Conservation (phyloP, 2,888 invertebrate genomes). For the Acanthopleura granulata region DNA sequence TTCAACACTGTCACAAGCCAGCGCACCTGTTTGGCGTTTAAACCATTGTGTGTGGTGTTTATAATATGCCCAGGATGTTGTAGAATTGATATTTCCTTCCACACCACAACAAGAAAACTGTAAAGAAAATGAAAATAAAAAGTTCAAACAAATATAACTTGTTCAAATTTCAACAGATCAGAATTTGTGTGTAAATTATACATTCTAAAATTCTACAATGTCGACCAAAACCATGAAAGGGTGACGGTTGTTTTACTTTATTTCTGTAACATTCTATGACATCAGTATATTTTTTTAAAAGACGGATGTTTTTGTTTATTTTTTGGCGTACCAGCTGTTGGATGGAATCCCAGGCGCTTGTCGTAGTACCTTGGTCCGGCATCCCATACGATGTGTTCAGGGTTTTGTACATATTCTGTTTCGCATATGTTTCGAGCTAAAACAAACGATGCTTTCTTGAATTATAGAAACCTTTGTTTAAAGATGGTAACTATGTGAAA, state of each 20-base stretch:
- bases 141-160: too few species aligned
- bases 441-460: background rate
- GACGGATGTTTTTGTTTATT: too few species aligned
- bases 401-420: conserved; percentile 77
- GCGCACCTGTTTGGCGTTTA: conserved; percentile 39
- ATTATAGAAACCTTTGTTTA: too few species aligned
- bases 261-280: too few species aligned
- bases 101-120: conserved; percentile 60
- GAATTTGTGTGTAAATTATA: too few species aligned
- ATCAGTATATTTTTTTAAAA: too few species aligned
- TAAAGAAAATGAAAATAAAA: conserved; percentile 19
- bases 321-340: conserved; percentile 83
- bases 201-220: too few species aligned
- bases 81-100: conserved; percentile 50
- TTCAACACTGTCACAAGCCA: too few species aligned
- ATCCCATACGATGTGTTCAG: conserved; percentile 74
- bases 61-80: conserved; percentile 58
- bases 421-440: conserved; percentile 71
- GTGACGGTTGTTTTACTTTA: too few species aligned
- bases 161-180: too few species aligned
- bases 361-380: conserved; percentile 72
- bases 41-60: conserved; percentile 48
- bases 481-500: too few species aligned
- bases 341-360: conserved; percentile 84
- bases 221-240: too few species aligned